Evolutionary conservation across 35 echinoderm and acorn worm species (phyloP).

Genomic region (Nesometra sesokonis): DNA sequence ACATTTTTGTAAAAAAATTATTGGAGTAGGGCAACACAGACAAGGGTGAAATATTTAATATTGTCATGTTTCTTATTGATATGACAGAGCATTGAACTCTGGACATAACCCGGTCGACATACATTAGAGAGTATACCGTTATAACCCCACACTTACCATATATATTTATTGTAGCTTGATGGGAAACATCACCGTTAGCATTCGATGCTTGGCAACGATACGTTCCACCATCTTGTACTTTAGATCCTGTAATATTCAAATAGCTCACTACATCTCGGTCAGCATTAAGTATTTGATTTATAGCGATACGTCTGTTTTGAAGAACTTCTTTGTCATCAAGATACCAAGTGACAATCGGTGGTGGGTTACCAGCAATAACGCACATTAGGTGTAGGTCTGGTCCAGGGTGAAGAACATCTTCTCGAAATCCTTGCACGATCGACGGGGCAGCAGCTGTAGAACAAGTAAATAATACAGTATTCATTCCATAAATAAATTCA

Average conservation of each 20-base stretch:
- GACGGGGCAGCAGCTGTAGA: slow-evolving; percentile 74
- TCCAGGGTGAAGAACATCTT: slow-evolving; percentile 75
- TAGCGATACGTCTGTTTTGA: slow-evolving; percentile 22
- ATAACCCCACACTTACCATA: slow-evolving; percentile 56
- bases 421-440: slow-evolving; percentile 61
- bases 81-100: too few species aligned
- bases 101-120: too few species aligned
- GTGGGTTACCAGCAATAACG: slow-evolving; percentile 76
- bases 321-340: slow-evolving; percentile 56
- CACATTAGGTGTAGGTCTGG: slow-evolving; percentile 75
- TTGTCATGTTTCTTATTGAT: too few species aligned
- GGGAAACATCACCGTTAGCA: slow-evolving; percentile 29
- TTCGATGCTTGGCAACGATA: slow-evolving; percentile 82
- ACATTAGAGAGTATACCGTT: too few species aligned
- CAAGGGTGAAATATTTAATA: too few species aligned
- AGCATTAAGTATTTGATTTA: slow-evolving; percentile 62
- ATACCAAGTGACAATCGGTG: slow-evolving; percentile 65
- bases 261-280: slow-evolving; percentile 89
- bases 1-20: too few species aligned
- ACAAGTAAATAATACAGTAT: neutral
- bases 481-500: too few species aligned
- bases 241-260: slow-evolving; percentile 78
- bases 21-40: too few species aligned
- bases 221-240: slow-evolving; percentile 76
- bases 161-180: slow-evolving; percentile 76